These are phyloP conservation scores for Euproctis similis DNA, from an alignment of 2,888 invertebrate genomes.

Conservation along the genomic window DNA sequence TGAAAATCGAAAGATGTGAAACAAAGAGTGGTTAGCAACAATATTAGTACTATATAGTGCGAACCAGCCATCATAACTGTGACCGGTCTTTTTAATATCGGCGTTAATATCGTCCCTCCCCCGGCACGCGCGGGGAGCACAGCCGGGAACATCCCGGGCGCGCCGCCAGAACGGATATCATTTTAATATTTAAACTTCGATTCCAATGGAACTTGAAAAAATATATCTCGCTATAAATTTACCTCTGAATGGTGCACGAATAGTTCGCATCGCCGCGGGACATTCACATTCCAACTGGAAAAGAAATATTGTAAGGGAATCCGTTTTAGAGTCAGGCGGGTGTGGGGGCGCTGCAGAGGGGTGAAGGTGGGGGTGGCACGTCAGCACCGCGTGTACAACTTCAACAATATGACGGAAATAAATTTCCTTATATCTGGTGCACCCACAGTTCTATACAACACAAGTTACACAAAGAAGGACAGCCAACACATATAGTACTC, in stretches of 20 bases:
- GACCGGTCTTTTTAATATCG: too few species aligned
- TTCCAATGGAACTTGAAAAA: conserved; percentile 29
- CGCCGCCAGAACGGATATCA: conserved; percentile 16
- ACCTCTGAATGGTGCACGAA: conserved; percentile 27
- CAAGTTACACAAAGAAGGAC: too few species aligned
- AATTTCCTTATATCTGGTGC: too few species aligned
- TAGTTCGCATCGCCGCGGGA: conserved; percentile 36
- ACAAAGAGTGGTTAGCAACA: too few species aligned
- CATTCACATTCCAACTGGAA: conserved; percentile 39
- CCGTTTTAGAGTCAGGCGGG: conserved; percentile 28
- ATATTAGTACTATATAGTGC: too few species aligned
- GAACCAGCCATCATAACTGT: too few species aligned
- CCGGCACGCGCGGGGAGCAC: not conserved
- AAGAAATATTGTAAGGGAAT: conserved; percentile 43
- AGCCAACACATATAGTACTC: too few species aligned
- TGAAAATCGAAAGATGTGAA: too few species aligned
- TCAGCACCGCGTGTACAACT: conserved; percentile 6
- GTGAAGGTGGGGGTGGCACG: conserved; percentile 5
- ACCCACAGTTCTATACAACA: too few species aligned
- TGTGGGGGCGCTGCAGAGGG: conserved; percentile 1
- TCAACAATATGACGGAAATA: conserved; percentile 32
- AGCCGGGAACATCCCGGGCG: conserved; percentile 1
- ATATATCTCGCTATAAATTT: conserved; percentile 29
- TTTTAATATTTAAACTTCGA: conserved; percentile 40
- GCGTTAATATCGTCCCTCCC: too few species aligned